Percentiles rank a stretch among this genome's conserved stretches.
These are phyloP conservation scores for Heterotis niloticus DNA, from an alignment of 2,113 vertebrate species.

Conservation along the genomic window DNA sequence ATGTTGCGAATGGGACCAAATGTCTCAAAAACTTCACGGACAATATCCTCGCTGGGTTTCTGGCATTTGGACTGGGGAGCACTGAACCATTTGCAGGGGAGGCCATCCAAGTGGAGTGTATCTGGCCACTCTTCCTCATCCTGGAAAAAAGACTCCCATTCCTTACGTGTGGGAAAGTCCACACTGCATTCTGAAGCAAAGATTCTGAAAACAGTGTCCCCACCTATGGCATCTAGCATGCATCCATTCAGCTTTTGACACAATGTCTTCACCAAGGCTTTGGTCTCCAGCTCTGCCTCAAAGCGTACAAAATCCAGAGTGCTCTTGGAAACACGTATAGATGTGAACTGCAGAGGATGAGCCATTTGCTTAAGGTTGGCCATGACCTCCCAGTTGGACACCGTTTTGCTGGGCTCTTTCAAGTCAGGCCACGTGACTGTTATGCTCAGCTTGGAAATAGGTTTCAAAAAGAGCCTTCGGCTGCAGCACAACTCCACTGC, in stretches of 20 bases:
- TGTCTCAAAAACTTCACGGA: slow-evolving; percentile 56
- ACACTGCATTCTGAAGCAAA: slow-evolving; percentile 42
- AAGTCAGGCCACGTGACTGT: slow-evolving; percentile 55
- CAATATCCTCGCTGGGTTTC: slow-evolving; percentile 58
- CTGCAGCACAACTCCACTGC: slow-evolving; percentile 55
- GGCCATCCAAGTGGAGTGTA: slow-evolving; percentile 56
- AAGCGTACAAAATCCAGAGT: slow-evolving; percentile 57
- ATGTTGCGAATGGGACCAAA: slow-evolving; percentile 63
- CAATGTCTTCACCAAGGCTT: slow-evolving; percentile 48
- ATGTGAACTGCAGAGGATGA: slow-evolving; percentile 60
- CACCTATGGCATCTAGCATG: slow-evolving; percentile 51
- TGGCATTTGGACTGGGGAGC: slow-evolving; percentile 50
- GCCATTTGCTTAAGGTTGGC: slow-evolving; percentile 61
- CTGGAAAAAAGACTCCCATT: slow-evolving; percentile 46
- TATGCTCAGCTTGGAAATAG: slow-evolving; percentile 60
- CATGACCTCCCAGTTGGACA: slow-evolving; percentile 64
- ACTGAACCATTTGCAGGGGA: slow-evolving; percentile 66
- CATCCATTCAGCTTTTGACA: slow-evolving; percentile 61
- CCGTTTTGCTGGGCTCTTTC: slow-evolving; percentile 36
- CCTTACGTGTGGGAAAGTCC: slow-evolving; percentile 38
- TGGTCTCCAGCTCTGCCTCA: slow-evolving; percentile 61
- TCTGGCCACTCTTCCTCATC: slow-evolving; percentile 33
- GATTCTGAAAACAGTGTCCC: slow-evolving; percentile 52
- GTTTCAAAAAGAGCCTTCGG: slow-evolving; percentile 62
- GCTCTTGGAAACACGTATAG: slow-evolving; percentile 54